Conservation (phyloP, 2,888 invertebrate genomes). For the Pollenia amentaria region DNA sequence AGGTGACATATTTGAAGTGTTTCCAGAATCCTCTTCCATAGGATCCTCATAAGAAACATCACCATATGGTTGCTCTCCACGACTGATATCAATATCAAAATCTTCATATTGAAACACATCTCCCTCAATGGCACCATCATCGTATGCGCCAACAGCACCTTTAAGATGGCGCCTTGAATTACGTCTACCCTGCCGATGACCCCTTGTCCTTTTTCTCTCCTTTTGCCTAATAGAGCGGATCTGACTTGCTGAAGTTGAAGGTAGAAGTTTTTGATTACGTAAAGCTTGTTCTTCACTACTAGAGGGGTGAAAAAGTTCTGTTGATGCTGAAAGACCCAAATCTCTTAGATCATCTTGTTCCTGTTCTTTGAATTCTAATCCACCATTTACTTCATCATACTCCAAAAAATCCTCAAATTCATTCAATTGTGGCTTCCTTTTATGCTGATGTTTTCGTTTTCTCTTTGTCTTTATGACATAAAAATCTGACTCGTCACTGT, state of each 20-base stretch:
- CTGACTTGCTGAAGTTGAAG: background rate
- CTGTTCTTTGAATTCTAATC: constrained; percentile 74
- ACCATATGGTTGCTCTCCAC: constrained; percentile 70
- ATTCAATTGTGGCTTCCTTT: constrained; percentile 77
- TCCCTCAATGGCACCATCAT: constrained; percentile 77
- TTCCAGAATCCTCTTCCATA: constrained; percentile 77
- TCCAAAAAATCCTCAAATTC: constrained; percentile 78
- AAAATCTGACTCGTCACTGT: constrained; percentile 78
- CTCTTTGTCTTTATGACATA: constrained; percentile 79
- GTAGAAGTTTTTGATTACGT: constrained; percentile 18
- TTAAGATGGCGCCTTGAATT: constrained; percentile 52
- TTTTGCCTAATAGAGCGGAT: constrained; percentile 31
- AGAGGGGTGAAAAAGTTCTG: constrained; percentile 10
- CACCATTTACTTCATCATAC: constrained; percentile 59
- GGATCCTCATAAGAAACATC: constrained; percentile 77
- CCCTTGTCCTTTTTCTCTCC: background rate
- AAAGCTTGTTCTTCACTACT: constrained; percentile 14
- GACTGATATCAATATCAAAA: constrained; percentile 79
- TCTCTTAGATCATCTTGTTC: constrained; percentile 42
- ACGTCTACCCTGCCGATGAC: background rate
- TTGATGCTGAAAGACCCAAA: constrained; percentile 26
- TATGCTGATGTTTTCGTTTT: constrained; percentile 75
- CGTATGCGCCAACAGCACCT: constrained; percentile 33
- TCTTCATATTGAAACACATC: constrained; percentile 82
- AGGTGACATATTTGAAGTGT: constrained; percentile 69